Base-by-base conservation (phyloP, 1,140 invertebrate genomes). In the Drosophila sechellia region DNA sequence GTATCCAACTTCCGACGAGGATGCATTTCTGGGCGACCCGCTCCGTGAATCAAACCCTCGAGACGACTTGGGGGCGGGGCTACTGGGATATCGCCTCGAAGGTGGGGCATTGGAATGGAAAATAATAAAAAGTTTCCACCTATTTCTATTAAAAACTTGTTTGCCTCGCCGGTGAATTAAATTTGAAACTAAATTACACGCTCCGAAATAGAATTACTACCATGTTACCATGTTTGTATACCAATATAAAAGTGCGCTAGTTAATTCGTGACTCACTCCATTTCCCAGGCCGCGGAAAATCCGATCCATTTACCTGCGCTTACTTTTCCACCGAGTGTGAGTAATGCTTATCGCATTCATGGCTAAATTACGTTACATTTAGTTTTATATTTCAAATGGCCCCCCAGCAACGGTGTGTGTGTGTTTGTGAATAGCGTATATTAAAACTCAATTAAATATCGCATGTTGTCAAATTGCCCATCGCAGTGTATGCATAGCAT, bases 361-460 rank as follows among this genome's bases (percentile, higher is more conserved):
- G 70, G 58, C 53, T 57, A 59, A 75, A 70, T 81, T 57, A 73
- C 59, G 70, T 84, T 76, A 73, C 49, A 59, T 60, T 63, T 55
- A 77, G 64, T 43, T 57, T 55, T 48, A 57, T 53, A 81, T 70
- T 61, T 66, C 57, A 54, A 50, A 56, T 49, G 65, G 13, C 15
- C 35, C 35, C 65, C 63, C 22, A 3, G 6, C 31, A 12, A 11
- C 10, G 17, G 35, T 13, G 10, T 22, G 6, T n/a, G 4, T 11
- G n/a, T 45, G 48, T 60, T 35, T 42, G 10, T 46, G 17, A 54
- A 35, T 73, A 56, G 37, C 48, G 52, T 48, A 65, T 71, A 87
- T 86, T 83, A 77, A 89, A 83, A 83, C 66, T 64, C 83, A 87
- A 86, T 86, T 86, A 87, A 65, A 87, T 89, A 81, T 87, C 75